These are phyloP conservation scores for Spea multiplicata DNA, from an alignment of 2,113 vertebrate species.

Conservation along the genomic window DNA sequence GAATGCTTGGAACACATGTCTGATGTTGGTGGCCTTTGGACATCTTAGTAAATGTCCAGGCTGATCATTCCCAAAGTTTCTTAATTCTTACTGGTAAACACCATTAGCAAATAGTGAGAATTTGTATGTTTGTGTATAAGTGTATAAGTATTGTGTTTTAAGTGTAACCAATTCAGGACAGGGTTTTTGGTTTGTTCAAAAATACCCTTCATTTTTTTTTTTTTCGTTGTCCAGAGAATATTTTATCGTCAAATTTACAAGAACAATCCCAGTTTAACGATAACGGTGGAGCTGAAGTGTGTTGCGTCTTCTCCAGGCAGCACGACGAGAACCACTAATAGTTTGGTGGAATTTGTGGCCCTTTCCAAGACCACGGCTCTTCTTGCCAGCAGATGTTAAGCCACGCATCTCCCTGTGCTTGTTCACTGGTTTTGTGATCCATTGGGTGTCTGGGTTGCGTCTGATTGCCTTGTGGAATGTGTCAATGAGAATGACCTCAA, in stretches of 20 bases:
- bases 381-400: constrained; percentile 92
- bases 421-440: constrained; percentile 94
- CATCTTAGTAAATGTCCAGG: too few relatives aligned
- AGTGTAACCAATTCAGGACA: too few relatives aligned
- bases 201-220: too few relatives aligned
- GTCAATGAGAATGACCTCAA: constrained; percentile 90
- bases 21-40: too few relatives aligned
- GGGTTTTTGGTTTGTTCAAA: too few relatives aligned
- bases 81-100: too few relatives aligned
- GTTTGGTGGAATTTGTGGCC: constrained; percentile 97
- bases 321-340: constrained; percentile 89
- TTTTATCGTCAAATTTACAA: constrained; percentile 71
- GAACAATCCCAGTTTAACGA: constrained; percentile 65
- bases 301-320: constrained; percentile 91
- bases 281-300: constrained; percentile 95
- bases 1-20: too few relatives aligned
- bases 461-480: constrained; percentile 92
- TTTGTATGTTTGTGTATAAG: too few relatives aligned
- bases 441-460: constrained; percentile 92
- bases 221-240: constrained; percentile 53
- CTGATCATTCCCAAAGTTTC: too few relatives aligned
- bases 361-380: constrained; percentile 94
- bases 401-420: constrained; percentile 98
- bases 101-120: too few relatives aligned
- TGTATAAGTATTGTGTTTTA: too few relatives aligned